Base-by-base conservation (phyloP, 2,888 invertebrate genomes). In the Teleogryllus oceanicus region DNA sequence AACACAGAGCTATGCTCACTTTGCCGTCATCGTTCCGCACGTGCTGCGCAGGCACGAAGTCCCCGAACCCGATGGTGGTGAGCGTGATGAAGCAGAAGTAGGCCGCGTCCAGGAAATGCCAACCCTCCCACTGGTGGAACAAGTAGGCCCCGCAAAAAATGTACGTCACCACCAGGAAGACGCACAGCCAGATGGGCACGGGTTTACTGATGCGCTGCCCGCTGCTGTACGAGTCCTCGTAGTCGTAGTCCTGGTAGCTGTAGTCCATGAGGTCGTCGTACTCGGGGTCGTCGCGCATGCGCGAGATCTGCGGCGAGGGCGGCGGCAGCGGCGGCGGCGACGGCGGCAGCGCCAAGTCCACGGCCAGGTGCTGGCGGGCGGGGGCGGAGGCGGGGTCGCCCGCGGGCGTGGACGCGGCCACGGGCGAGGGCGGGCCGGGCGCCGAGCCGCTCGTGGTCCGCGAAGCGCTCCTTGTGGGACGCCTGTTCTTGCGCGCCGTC, bases 1-100 rank as follows among this genome's bases (percentile, higher is more conserved):
- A 96, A 85, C 96, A 97, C 79, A 97, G 90, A 0, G 96, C 96
- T 82, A 98, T 91, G 83, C 92, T 92, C 83, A 91, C 87, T 83
- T 88, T 87, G 0, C 89, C 88, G 77, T 88, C 88, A 18, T 87
- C 86, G 81, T 83, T 83, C 78, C 88, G 87, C 8, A 90, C 88
- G 50, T 92, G 91, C 87, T 94, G 94, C 0, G 95, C 95, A 0
- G 96, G 96, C 12, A 96, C 96, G 85, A 95, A 94, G 86, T 97
- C 96, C 0, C 96, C 96, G 84, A 96, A 96, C 20, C 96, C 96
- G 81, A 97, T 97, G 2, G 97, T 97, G 37, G 96, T 96, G 83
- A 97, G 89, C 0, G 96, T 96, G 84, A 97, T 96, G 88, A 97
- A 97, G 87, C 96, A 97, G 88, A 97, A 97, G 87, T 97, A 97